These are phyloP conservation scores for Bicyclus anynana DNA, from an alignment of 1,140 invertebrate species.

Conservation along the genomic window DNA sequence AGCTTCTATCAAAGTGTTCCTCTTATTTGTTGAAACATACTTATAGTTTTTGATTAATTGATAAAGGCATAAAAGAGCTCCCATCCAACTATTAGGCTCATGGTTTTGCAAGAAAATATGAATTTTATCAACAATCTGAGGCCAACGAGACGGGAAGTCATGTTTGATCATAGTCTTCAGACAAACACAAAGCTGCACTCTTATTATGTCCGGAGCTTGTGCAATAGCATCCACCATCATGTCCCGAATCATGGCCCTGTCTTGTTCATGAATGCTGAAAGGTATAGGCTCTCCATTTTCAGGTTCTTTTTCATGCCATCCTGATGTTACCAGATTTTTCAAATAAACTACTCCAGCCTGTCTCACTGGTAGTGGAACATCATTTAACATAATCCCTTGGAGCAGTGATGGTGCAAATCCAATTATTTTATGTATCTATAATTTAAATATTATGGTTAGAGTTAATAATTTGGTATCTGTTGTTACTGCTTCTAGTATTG, in stretches of 20 bases:
- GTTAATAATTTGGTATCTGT: no score
- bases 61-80: slow-evolving; percentile 93
- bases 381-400: slow-evolving; percentile 94
- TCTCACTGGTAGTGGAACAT: slow-evolving; percentile 93
- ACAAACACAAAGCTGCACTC: slow-evolving; percentile 94
- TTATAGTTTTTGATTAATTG: slow-evolving; percentile 98
- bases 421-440: slow-evolving; percentile 72
- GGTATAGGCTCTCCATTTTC: slow-evolving; percentile 85
- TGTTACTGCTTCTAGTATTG: no score
- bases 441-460: slow-evolving; percentile 18
- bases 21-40: slow-evolving; percentile 94
- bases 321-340: slow-evolving; percentile 94
- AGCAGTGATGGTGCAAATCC: slow-evolving; percentile 96
- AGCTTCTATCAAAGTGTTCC: slow-evolving; percentile 92
- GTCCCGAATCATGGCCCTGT: slow-evolving; percentile 94
- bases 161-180: slow-evolving; percentile 95
- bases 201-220: slow-evolving; percentile 92
- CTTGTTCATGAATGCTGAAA: slow-evolving; percentile 97
- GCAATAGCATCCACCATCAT: slow-evolving; percentile 97
- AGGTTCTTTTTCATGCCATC: slow-evolving; percentile 93
- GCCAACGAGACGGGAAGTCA: slow-evolving; percentile 98
- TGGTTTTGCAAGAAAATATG: slow-evolving; percentile 80
- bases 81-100: slow-evolving; percentile 93
- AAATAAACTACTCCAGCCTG: slow-evolving; percentile 98
- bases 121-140: slow-evolving; percentile 97